Conservation (phyloP, 2,888 invertebrate genomes). For the Drosophila percnosoma region DNA sequence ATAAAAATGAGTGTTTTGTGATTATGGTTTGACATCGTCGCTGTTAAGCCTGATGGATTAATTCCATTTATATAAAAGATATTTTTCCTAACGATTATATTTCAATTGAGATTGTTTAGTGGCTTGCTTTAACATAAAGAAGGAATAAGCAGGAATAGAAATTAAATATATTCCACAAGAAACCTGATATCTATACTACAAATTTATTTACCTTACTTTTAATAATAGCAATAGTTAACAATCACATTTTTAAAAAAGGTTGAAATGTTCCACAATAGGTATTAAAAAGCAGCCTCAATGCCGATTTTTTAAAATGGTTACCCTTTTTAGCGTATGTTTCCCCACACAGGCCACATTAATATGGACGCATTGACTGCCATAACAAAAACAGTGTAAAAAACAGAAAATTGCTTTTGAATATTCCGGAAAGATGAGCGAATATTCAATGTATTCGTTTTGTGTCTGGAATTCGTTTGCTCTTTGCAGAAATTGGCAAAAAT, state of each 20-base stretch:
- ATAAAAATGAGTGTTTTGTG: not conserved
- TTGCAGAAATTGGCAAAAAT: conserved; percentile 30
- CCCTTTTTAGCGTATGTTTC: not conserved
- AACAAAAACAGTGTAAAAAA: conserved; percentile 6
- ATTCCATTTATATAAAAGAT: not conserved
- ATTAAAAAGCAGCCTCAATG: not conserved
- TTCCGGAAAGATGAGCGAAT: not conserved
- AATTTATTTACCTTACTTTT: not conserved
- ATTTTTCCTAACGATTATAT: not conserved
- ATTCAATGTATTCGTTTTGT: not conserved
- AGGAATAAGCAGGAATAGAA: not conserved
- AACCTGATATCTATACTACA: not conserved
- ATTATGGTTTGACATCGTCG: not conserved
- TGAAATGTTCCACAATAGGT: not conserved
- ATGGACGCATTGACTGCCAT: not conserved
- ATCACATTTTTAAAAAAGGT: not conserved
- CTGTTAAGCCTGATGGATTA: not conserved
- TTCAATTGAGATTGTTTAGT: not conserved
- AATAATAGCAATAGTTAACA: not conserved
- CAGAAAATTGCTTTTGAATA: not conserved
- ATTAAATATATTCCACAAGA: not conserved
- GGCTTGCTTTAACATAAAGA: not conserved
- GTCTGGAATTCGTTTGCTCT: conserved; percentile 16
- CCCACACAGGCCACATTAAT: not conserved
- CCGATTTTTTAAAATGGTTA: not conserved